Conservation (phyloP, 2,888 invertebrate species). For the Ectropis crepuscularia region DNA sequence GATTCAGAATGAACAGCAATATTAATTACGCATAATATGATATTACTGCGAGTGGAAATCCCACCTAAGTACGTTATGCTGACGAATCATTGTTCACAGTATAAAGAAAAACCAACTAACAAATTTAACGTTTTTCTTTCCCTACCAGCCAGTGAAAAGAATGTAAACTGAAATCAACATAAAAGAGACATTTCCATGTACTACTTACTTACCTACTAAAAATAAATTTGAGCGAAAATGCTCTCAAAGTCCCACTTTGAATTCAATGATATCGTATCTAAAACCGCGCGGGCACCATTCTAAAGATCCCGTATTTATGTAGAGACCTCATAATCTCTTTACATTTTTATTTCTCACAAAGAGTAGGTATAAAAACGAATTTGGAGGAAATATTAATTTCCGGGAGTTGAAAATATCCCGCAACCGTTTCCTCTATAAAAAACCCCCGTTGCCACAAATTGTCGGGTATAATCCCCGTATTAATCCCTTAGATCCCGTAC, state of each 20-base stretch:
- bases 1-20: too few species aligned
- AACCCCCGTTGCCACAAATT: constrained; percentile 45
- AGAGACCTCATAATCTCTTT: constrained; percentile 33
- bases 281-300: constrained; percentile 7
- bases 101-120: too few species aligned
- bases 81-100: too few species aligned
- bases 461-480: constrained; percentile 47
- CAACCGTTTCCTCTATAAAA: constrained; percentile 51
- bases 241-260: background rate
- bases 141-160: too few species aligned
- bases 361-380: constrained; percentile 41
- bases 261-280: constrained; percentile 14
- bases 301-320: constrained; percentile 18
- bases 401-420: constrained; percentile 50
- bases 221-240: too few species aligned
- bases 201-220: background rate
- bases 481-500: constrained; percentile 42
- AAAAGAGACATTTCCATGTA: background rate
- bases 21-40: too few species aligned
- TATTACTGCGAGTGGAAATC: too few species aligned
- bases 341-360: constrained; percentile 43
- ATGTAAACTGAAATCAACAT: too few species aligned
- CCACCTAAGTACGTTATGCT: too few species aligned
- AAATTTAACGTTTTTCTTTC: too few species aligned
- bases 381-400: constrained; percentile 58